Evolutionary conservation across 2,888 invertebrate species (phyloP).

Genomic region (Tuta absoluta): DNA sequence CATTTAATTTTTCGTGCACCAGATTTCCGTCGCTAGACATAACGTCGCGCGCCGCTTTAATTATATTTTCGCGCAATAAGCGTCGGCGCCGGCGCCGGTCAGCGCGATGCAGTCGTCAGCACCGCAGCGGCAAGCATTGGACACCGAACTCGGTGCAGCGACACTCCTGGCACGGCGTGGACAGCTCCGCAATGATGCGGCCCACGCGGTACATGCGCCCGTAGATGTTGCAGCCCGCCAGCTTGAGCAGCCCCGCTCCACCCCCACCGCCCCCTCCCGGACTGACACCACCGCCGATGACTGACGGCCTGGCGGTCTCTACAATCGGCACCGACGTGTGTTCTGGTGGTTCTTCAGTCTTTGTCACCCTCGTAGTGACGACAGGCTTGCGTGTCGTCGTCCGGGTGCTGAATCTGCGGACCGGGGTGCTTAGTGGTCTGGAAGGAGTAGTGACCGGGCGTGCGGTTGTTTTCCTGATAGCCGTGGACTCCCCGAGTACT

Average conservation of each 20-base stretch:
- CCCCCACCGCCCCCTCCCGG: slow-evolving; percentile 61
- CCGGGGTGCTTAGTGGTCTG: slow-evolving; percentile 37
- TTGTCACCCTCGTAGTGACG: slow-evolving; percentile 30
- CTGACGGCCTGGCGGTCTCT: not conserved
- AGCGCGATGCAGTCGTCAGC: slow-evolving; percentile 52
- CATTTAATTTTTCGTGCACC: not conserved
- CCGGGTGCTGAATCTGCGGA: slow-evolving; percentile 32
- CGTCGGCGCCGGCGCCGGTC: slow-evolving; percentile 4
- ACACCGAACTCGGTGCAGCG: slow-evolving; percentile 93
- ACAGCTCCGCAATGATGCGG: slow-evolving; percentile 90
- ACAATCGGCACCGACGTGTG: not conserved
- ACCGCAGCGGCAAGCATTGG: slow-evolving; percentile 86
- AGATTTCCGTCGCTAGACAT: not conserved
- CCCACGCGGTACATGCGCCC: slow-evolving; percentile 93
- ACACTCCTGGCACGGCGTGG: slow-evolving; percentile 90
- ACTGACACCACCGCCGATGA: slow-evolving; percentile 47
- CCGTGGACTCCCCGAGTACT: slow-evolving; percentile 69
- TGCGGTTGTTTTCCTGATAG: slow-evolving; percentile 57
- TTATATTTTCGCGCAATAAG: not conserved
- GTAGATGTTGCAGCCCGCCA: slow-evolving; percentile 94
- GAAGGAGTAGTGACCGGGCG: slow-evolving; percentile 46
- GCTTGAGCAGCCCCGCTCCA: slow-evolving; percentile 84
- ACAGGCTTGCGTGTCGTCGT: slow-evolving; percentile 39
- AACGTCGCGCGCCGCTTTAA: not conserved
- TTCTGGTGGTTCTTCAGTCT: not conserved